Evolutionary conservation across 2,113 vertebrate genomes (phyloP).

Genomic region (Gorsachius goisagi): DNA sequence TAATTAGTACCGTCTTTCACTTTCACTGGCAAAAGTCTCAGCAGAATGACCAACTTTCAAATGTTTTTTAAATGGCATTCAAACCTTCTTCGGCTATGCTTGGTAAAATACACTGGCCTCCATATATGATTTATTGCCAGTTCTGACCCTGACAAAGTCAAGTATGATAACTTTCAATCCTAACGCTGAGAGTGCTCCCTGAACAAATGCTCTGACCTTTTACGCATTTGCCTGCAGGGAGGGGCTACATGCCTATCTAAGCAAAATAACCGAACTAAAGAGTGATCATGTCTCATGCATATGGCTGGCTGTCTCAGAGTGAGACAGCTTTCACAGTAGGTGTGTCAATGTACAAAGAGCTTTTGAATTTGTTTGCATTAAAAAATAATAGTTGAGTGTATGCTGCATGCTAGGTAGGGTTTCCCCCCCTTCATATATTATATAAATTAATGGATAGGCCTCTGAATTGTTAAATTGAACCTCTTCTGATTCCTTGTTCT

Average conservation of each 20-base stretch:
- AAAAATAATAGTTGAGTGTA: neutral
- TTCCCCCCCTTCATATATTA: neutral
- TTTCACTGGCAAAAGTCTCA: neutral
- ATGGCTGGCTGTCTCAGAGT: neutral
- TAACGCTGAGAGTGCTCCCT: neutral
- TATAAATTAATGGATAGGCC: neutral
- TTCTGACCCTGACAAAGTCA: neutral
- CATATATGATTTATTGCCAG: neutral
- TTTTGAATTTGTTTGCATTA: neutral
- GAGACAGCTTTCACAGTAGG: neutral
- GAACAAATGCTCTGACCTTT: neutral
- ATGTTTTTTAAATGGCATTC: neutral
- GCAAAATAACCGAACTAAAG: neutral
- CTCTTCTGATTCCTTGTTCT: neutral
- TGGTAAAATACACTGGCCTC: neutral
- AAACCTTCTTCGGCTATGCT: neutral
- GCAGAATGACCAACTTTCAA: neutral
- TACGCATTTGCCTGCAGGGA: neutral
- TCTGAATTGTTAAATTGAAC: neutral
- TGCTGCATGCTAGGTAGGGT: neutral
- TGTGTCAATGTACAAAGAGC: neutral
- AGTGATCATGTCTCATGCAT: neutral
- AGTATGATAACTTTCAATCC: neutral
- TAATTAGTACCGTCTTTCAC: neutral
- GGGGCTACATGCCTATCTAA: neutral